Evolutionary conservation across 2,797 vertebrate species (phyloP), one percentile per base, ranked within the genome.

Genomic region (Paratrypauchen microcephalus): DNA sequence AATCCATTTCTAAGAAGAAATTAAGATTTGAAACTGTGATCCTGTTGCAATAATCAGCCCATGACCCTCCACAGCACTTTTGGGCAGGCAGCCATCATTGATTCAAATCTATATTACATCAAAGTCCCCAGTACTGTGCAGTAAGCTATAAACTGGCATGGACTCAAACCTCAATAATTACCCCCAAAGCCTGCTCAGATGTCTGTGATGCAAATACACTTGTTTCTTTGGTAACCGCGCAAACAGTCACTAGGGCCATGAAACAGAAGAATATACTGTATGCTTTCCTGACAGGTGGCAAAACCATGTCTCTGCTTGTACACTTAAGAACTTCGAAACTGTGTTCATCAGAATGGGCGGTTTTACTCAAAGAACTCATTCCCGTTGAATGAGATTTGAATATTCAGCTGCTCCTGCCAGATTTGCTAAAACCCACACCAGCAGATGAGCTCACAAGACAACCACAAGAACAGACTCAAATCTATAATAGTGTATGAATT

Each of bases 201-300:
- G 52, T 77, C 71, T 90, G 79, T 87, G 81, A 84, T 64, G 70
- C 54, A 39, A 79, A 87, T 86, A 79, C 76, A 77, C 74, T 82
- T 80, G 84, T 87, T 87, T 87, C 79, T 87, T 75, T 80, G 83
- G 86, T 83, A 84, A 88, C 82, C 41, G 63, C 64, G 36, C 54
- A 77, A 75, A 45, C 7, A 55, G 11, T 55, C 52, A 55, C 52
- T 24, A 5, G 9, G 52, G 52, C 52, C 11, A 11, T 21, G 23
- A 3, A 23, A 24, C 52, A 23, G 21, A 55, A 11, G 13, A 23
- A 55, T 55, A 52, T 21, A 21, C 21, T 8, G n/a, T n/a, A n/a
- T n/a, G n/a, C 2, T 8, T n/a, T 52, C 7, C 7, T 21, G 50
- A 52, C 50, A 21, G 19, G 50, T 52, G 50, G 6, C 50, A 52